A percentile compares a stretch with the other conserved stretches of the same genome.
phyloP scores from a whole-genome alignment of 2,888 invertebrate genomes.

The Omphaloscelis lunosa region DNA sequence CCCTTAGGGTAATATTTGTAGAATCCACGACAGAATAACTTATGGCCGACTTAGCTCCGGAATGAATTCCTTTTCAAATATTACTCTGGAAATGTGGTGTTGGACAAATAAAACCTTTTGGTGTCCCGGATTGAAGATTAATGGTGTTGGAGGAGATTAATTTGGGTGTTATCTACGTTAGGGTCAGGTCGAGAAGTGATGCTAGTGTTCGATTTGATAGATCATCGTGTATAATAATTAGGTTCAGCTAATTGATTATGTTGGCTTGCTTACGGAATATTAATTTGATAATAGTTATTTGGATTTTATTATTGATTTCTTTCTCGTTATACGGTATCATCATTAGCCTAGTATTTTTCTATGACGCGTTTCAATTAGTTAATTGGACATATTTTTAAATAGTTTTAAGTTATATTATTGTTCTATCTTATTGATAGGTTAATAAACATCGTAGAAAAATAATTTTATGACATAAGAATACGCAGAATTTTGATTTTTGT shows the following conservation, averaged over 20 bases:
- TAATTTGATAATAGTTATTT: conserved; percentile 26
- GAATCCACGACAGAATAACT: conserved; percentile 66
- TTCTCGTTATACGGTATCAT: neutral
- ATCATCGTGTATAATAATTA: conserved; percentile 49
- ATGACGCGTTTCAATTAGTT: too few relatives aligned
- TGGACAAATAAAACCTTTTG: conserved; percentile 69
- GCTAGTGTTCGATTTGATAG: conserved; percentile 53
- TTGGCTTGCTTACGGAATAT: conserved; percentile 17
- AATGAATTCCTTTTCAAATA: conserved; percentile 70
- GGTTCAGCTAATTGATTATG: conserved; percentile 44
- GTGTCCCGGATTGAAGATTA: conserved; percentile 65
- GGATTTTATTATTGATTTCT: conserved; percentile 13
- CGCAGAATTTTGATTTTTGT: too few relatives aligned
- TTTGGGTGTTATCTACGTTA: conserved; percentile 58
- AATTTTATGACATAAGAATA: too few relatives aligned
- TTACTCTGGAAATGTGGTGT: conserved; percentile 65
- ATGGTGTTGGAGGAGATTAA: conserved; percentile 65
- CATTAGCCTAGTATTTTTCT: conserved; percentile 1
- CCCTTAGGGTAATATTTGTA: conserved; percentile 70
- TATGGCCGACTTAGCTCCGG: conserved; percentile 67
- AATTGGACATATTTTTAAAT: too few relatives aligned
- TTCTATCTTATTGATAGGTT: too few relatives aligned
- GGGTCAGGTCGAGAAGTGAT: conserved; percentile 55
- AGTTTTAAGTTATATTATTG: too few relatives aligned
- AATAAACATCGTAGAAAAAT: too few relatives aligned